Conservation (phyloP, 2,113 vertebrate genomes). For the Zosterops pallidus region DNA sequence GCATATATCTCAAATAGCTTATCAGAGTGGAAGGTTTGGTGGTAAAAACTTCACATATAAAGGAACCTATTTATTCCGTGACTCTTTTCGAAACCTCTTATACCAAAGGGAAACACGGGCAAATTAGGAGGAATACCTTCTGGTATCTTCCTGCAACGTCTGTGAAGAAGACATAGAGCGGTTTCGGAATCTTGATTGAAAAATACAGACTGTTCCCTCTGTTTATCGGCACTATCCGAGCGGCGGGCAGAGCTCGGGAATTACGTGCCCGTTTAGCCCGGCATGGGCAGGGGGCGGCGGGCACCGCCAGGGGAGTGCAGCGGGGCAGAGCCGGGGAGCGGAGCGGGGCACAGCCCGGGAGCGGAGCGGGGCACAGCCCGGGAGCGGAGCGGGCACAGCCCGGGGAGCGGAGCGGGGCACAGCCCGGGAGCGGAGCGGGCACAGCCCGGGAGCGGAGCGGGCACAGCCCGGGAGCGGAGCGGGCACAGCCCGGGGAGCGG, state of each 20-base stretch:
- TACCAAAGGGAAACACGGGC: background rate
- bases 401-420: no score
- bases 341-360: no score
- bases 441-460: no score
- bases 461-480: no score
- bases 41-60: background rate
- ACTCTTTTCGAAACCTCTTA: background rate
- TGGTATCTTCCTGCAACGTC: background rate
- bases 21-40: background rate
- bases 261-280: rapidly evolving
- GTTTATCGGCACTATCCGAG: background rate
- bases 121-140: background rate
- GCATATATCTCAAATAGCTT: background rate
- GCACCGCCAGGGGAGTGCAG: no score
- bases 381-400: no score
- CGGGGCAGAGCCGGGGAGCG: background rate
- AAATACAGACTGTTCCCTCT: background rate
- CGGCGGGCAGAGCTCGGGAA: background rate
- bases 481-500: no score
- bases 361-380: no score
- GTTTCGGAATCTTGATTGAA: background rate
- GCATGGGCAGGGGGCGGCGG: background rate
- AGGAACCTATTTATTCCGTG: background rate
- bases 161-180: background rate
- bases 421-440: no score